A percentile compares a stretch with the other conserved stretches of the same genome.
Conservation (phyloP, 2,113 vertebrate genomes). For the human (Homo sapiens) region GRCh38 chr9:66168501-66169000, state of each 20-base stretch:
- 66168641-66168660: too few relatives aligned
- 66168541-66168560: neutral
- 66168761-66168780: too few relatives aligned
- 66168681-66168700: too few relatives aligned
- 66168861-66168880: conserved; percentile 7
- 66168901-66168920: conserved; percentile 33
- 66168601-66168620: neutral
- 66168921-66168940: conserved; percentile 20
- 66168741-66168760: too few relatives aligned
- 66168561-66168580: too few relatives aligned
- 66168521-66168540: conserved; percentile 24
- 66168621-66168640: too few relatives aligned
- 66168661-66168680: too few relatives aligned
- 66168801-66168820: conserved; percentile 38
- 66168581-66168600: conserved; percentile 33
- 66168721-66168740: too few relatives aligned
- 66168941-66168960: neutral
- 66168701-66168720: too few relatives aligned
- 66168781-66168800: conserved; percentile 35
- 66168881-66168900: conserved; percentile 19
- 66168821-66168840: conserved; percentile 28
- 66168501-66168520: conserved; percentile 11
- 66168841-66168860: conserved; percentile 11
- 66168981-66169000: neutral
- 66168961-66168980: neutral